phyloP scores from a whole-genome alignment of 30 jellyfish, hydroid and myxozoan species.

The Cassiopea andromeda region DNA sequence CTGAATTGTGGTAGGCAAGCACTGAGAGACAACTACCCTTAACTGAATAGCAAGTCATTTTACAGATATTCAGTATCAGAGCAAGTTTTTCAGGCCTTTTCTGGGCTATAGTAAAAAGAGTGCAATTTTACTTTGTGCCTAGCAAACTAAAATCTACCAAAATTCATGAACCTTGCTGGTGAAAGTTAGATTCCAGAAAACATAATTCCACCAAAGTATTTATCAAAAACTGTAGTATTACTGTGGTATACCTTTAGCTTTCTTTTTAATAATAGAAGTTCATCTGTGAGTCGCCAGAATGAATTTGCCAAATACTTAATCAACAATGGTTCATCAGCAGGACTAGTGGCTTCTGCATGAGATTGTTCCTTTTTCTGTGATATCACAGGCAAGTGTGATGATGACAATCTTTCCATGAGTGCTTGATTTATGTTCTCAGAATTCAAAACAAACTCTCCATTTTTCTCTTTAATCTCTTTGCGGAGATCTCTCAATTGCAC shows the following conservation, averaged over 20 bases:
- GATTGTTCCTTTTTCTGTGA: neutral
- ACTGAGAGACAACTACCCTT: too few relatives aligned
- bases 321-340: slow-evolving; percentile 74
- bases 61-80: too few relatives aligned
- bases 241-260: slow-evolving; percentile 35
- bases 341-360: slow-evolving; percentile 16
- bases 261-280: slow-evolving; percentile 49
- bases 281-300: slow-evolving; percentile 64
- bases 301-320: slow-evolving; percentile 79
- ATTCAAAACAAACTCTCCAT: slow-evolving; percentile 34
- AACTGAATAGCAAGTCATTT: too few relatives aligned
- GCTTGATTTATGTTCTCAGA: slow-evolving; percentile 86
- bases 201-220: neutral
- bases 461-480: slow-evolving; percentile 73
- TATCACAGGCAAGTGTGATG: slow-evolving; percentile 44
- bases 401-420: slow-evolving; percentile 86
- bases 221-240: neutral
- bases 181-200: too few relatives aligned
- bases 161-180: too few relatives aligned
- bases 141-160: too few relatives aligned
- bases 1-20: too few relatives aligned
- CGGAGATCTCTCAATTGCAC: slow-evolving; percentile 66
- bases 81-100: too few relatives aligned
- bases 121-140: too few relatives aligned
- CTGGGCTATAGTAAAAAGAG: too few relatives aligned